A percentile compares a stretch with the other conserved stretches of the same genome.
Evolutionary conservation across 2,797 vertebrate genomes (phyloP).

Genomic region (Xenentodon cancila): DNA sequence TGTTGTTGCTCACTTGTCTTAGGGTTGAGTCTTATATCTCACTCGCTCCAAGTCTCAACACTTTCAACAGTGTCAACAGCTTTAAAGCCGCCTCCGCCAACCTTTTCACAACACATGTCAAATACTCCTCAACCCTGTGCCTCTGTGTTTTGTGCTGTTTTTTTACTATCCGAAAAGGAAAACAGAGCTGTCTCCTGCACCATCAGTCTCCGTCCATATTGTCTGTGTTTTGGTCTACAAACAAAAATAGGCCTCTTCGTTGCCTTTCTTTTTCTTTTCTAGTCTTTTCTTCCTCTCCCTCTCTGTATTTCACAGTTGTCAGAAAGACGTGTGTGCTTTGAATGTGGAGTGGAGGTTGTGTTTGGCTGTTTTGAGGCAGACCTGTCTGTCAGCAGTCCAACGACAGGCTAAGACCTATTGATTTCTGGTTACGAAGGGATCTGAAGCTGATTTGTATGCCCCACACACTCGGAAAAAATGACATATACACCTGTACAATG

Average conservation of each 20-base stretch:
- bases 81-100: conserved; percentile 18
- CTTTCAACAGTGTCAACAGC: conserved; percentile 18
- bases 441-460: conserved; percentile 60
- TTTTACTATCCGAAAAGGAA: conserved; percentile 32
- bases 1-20: conserved; percentile 4
- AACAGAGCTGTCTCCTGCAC: conserved; percentile 41
- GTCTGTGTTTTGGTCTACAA: conserved; percentile 26
- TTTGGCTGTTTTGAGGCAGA: conserved; percentile 71
- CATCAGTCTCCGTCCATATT: conserved; percentile 34
- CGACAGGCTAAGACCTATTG: conserved; percentile 66
- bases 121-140: conserved; percentile 1
- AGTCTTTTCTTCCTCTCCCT: conserved; percentile 13
- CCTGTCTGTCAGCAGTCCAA: conserved; percentile 65
- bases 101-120: conserved; percentile 34
- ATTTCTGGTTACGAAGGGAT: conserved; percentile 65
- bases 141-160: conserved; percentile 19
- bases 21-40: conserved; percentile 18
- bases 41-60: conserved; percentile 16
- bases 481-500: conserved; percentile 3
- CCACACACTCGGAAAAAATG: conserved; percentile 8
- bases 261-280: conserved; percentile 14
- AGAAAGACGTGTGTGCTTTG: conserved; percentile 63
- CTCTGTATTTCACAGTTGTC: conserved; percentile 51
- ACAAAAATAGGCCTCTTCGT: conserved; percentile 57
- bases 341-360: conserved; percentile 61